These are phyloP conservation scores for Apamea crenata DNA, from an alignment of 2,888 invertebrate species.

Conservation along the genomic window DNA sequence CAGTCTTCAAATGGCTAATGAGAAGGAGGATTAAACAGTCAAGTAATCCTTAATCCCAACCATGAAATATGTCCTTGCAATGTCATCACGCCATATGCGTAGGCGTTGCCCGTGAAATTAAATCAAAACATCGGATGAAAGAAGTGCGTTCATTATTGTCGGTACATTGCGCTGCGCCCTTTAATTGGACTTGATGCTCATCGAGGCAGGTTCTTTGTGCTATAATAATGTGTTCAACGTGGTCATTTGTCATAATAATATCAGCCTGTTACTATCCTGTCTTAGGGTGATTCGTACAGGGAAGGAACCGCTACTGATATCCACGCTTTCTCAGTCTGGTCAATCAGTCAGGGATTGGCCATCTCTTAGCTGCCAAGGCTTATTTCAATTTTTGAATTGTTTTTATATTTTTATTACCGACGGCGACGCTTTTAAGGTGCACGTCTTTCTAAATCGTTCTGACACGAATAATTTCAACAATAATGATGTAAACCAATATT, in stretches of 20 bases:
- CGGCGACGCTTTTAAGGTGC: no score
- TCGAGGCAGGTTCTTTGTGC: slow-evolving; percentile 34
- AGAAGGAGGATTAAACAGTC: neutral
- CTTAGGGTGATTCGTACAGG: neutral
- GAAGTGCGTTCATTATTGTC: slow-evolving; percentile 58
- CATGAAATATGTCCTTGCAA: slow-evolving; percentile 14
- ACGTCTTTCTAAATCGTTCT: no score
- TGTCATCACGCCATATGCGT: slow-evolving; percentile 66
- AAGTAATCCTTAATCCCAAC: neutral
- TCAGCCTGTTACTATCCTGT: neutral
- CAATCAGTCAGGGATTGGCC: no score
- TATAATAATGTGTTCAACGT: neutral
- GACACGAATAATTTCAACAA: no score
- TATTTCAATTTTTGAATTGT: no score
- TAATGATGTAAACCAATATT: no score
- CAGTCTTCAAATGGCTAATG: neutral
- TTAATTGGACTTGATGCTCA: slow-evolving; percentile 48
- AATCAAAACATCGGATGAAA: slow-evolving; percentile 67
- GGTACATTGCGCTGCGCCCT: slow-evolving; percentile 57
- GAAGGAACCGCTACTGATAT: neutral
- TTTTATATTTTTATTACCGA: no score
- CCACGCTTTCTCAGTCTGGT: neutral
- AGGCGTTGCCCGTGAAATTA: slow-evolving; percentile 63
- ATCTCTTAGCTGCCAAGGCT: no score
- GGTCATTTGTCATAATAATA: neutral